Evolutionary conservation across 2,888 invertebrate genomes (phyloP), one percentile per base, ranked within the genome.

Genomic region (Alsophila aescularia): DNA sequence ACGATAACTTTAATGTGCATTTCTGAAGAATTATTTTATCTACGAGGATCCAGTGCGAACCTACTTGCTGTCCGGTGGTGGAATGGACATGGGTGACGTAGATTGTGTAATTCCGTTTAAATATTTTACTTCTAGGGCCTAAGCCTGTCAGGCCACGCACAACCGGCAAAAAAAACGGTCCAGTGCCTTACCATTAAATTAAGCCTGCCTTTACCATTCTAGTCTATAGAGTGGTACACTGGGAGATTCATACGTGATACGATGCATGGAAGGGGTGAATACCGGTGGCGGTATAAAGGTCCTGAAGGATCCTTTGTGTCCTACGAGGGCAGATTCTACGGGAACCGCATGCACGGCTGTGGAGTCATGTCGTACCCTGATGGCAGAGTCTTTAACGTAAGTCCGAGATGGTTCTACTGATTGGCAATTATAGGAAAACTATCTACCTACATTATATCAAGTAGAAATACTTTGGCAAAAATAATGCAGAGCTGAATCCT

Each of bases 331-430:
- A 55, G 79, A 40, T 92, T 93, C 70, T 93, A 88, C 67, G 83
- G 81, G 56, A 93, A 93, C 62, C 70, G 74, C 35, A 81, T 92
- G 66, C 92, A 94, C 58, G 93, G 93, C 0, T 93, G 93, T 60
- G 93, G 93, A 0, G 72, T 77, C 13, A 83, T 92, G 69, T 92
- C 92, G 0, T 93, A 92, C 64, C 76, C 85, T 1, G 85, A 93
- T 53, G 40, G 52, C 2, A 49, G 24, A 24, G 32, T 51, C 8
- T 56, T 45, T 10, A 51, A 56, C 15, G 55, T 56, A 40, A 42
- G 53, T 18, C 7, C 16, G 5, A 4, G 35, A 36, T n/a, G 9
- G 9, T 27, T 4, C 4, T 27, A 21, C 3, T 5, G 4, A 6
- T 10, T 1, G n/a, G 29, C 9, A n/a, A 29, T 2, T 1, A 10